Percentiles rank a stretch among this genome's conserved stretches.
These are phyloP conservation scores for Lycocorax pyrrhopterus DNA, from an alignment of 2,113 vertebrate species.

Conservation along the genomic window DNA sequence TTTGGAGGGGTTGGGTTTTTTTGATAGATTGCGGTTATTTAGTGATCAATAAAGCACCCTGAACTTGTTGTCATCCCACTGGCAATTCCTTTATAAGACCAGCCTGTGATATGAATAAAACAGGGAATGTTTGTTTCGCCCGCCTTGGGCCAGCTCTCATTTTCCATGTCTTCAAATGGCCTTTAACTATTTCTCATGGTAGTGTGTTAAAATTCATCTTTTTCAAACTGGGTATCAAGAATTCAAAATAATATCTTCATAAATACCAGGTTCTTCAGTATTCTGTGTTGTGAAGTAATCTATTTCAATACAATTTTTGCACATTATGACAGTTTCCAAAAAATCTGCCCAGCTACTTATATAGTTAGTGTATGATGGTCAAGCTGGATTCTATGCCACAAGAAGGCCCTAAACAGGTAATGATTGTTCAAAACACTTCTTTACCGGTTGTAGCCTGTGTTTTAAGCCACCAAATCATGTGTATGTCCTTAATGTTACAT, in stretches of 20 bases:
- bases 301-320: neutral
- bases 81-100: neutral
- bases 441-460: neutral
- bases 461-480: neutral
- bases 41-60: neutral
- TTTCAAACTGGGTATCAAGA: neutral
- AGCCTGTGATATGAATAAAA: neutral
- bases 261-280: neutral
- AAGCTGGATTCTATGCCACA: neutral
- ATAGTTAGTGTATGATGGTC: neutral
- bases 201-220: neutral
- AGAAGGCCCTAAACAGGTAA: neutral
- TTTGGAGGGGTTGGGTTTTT: accelerated
- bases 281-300: neutral
- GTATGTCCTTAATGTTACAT: neutral
- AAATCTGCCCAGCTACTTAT: neutral
- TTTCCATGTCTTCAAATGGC: neutral
- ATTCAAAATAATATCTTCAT: neutral
- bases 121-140: neutral
- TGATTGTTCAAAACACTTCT: neutral
- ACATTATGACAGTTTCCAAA: neutral
- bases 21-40: neutral
- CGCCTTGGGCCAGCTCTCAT: neutral
- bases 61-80: neutral
- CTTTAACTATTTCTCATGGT: neutral